phyloP scores from a whole-genome alignment of 2,797 vertebrate genomes.

The Onychomys torridus region DNA sequence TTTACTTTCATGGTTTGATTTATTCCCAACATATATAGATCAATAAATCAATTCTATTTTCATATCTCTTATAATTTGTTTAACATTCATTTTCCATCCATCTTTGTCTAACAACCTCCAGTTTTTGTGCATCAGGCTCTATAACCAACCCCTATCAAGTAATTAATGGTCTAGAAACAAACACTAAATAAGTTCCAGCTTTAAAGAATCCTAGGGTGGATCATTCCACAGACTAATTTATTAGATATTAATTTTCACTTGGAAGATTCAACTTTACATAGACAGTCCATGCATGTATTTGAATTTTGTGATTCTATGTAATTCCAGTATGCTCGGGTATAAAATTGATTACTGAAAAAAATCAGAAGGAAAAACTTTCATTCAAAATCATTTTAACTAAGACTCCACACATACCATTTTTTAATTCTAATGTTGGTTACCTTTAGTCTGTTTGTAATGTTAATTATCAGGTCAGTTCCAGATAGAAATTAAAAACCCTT shows the following conservation, averaged over 20 bases:
- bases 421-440: conserved; percentile 4
- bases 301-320: not conserved
- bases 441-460: not conserved
- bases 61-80: conserved; percentile 61
- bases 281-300: not conserved
- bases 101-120: conserved; percentile 59
- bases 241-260: conserved; percentile 49
- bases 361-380: conserved; percentile 15
- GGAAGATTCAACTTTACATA: conserved; percentile 48
- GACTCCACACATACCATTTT: not conserved
- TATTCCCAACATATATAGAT: conserved; percentile 46
- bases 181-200: conserved; percentile 53
- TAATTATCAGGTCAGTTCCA: conserved; percentile 7
- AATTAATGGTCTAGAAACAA: conserved; percentile 66
- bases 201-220: conserved; percentile 51
- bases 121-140: conserved; percentile 44
- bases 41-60: conserved; percentile 75
- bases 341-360: conserved; percentile 57
- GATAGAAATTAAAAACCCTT: not conserved
- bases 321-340: not conserved
- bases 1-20: conserved; percentile 61
- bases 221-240: conserved; percentile 41
- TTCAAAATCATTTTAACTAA: conserved; percentile 8
- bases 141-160: conserved; percentile 47
- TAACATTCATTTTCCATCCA: conserved; percentile 57